Evolutionary conservation across 2,797 vertebrate species (phyloP), one percentile per base, ranked within the genome.

Genomic region (Choloepus didactylus): DNA sequence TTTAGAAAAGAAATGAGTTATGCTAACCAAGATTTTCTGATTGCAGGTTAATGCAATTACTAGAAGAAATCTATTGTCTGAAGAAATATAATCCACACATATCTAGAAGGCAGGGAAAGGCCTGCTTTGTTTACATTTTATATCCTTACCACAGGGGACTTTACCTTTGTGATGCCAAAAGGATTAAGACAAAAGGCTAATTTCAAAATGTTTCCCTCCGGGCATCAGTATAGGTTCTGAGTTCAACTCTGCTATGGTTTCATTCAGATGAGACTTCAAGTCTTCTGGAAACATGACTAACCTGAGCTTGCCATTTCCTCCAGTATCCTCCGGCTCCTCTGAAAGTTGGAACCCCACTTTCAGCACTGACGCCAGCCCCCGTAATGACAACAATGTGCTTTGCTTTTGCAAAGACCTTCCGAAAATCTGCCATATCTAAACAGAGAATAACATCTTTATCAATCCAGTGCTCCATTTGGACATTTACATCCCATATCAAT

Each of bases 261-360:
- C 51, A 31, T 23, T 93, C 11, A 35, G 38, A 46, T 59, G 27
- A 92, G 21, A 19, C 14, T 25, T 6, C 62, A 0, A 18, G 29
- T 4, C 2, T 35, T 93, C 82, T 14, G 31, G 62, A 89, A 76
- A 83, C 21, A 3, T 54, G 1, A 97, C 97, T n/a, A 83, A 99
- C 99, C 99, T 99, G 99, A 29, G 99, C 99, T 94, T 99, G 98
- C 99, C 99, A 99, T 97, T 98, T 99, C 79, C 99, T 99, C 99
- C 99, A 99, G 86, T 98, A 99, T 46, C 99, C 99, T 44, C 99
- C 98, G 1, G 99, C 98, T 82, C 99, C 99, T 97, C 99, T 98
- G 98, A 99, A 99, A 27, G 99, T 99, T 0, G 99, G 99, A 0
- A 99, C 98, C 0, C 99, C 99, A 0, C 99, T 99, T 98, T 99